Base-by-base conservation (phyloP, 2,888 invertebrate genomes). In the Cosmia trapezina region DNA sequence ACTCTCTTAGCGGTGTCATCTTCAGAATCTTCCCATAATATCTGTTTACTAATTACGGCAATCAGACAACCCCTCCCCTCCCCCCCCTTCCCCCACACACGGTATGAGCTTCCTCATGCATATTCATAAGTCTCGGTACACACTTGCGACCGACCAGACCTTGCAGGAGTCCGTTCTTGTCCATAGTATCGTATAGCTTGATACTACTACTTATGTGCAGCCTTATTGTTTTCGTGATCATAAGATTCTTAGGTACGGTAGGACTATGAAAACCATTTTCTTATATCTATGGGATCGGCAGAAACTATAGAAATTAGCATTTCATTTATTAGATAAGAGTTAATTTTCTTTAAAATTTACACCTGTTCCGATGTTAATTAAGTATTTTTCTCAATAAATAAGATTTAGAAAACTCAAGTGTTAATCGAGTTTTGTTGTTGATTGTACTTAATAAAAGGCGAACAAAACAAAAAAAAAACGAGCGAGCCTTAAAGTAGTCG, bases 81-180 rank as follows among this genome's bases (percentile, higher is more conserved):
- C 4, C 37, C 4, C 41, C 14, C 22, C 41, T 49, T n/a, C 56
- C 41, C 14, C 56, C 51, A 41, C 77, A 28, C 71, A 68, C 72
- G 61, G 66, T 63, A 75, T 81, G 71, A 77, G 62, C 71, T 51
- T 22, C 37, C 66, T 81, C 72, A 83, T 85, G 70, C 79, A 85
- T 85, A 85, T 85, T 85, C 72, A 85, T 85, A 70, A 76, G 56
- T 17, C 63, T 65, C 22, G 67, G 77, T 60, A 76, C 81, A 80
- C 79, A 80, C 67, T 81, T 65, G 81, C 78, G 47, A 60, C 61
- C 49, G 64, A 11, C 63, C 66, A 78, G 60, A 67, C 63, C 73
- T 67, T 33, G 60, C 82, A 65, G 53, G 47, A 71, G 51, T 63
- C 54, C 57, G 62, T 59, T 74, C 69, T 12, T 59, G 62, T 76